These are phyloP conservation scores for Euwallacea similis DNA, from an alignment of 1,140 invertebrate genomes.

Conservation along the genomic window DNA sequence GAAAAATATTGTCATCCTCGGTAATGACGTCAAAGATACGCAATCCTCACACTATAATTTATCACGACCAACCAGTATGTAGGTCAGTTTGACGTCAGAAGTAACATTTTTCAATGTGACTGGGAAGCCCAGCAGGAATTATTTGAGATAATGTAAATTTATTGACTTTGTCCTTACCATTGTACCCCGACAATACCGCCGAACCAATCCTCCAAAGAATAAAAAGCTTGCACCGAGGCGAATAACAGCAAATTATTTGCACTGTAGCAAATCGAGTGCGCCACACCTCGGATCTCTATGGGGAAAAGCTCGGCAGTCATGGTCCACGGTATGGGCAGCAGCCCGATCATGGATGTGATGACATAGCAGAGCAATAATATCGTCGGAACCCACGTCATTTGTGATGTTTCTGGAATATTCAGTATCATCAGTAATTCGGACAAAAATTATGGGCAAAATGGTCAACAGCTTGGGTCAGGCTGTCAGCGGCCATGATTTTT, in stretches of 20 bases:
- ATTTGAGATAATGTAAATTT: too few relatives aligned
- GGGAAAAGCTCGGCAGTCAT: constrained; percentile 67
- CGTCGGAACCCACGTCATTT: constrained; percentile 42
- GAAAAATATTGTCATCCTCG: background rate
- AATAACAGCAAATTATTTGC: constrained; percentile 62
- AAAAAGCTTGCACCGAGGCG: constrained; percentile 58
- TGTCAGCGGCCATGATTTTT: too few relatives aligned
- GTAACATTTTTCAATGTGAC: background rate
- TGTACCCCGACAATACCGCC: constrained; percentile 42
- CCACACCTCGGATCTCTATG: constrained; percentile 61
- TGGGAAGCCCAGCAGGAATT: background rate
- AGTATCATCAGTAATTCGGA: background rate
- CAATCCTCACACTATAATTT: too few relatives aligned
- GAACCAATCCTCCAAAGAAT: constrained; percentile 46
- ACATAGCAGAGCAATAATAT: constrained; percentile 49
- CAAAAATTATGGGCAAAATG: background rate
- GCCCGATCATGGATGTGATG: constrained; percentile 61
- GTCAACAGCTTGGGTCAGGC: too few relatives aligned
- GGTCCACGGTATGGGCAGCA: constrained; percentile 65
- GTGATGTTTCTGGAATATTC: constrained; percentile 28
- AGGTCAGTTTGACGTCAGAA: too few relatives aligned
- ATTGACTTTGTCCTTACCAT: constrained; percentile 44
- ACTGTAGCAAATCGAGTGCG: constrained; percentile 53
- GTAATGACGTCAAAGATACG: background rate
- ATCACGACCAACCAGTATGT: too few relatives aligned